Evolutionary conservation across 53 echinoderm and acorn worm genomes (phyloP).

Genomic region (Holothuria leucospilota): DNA sequence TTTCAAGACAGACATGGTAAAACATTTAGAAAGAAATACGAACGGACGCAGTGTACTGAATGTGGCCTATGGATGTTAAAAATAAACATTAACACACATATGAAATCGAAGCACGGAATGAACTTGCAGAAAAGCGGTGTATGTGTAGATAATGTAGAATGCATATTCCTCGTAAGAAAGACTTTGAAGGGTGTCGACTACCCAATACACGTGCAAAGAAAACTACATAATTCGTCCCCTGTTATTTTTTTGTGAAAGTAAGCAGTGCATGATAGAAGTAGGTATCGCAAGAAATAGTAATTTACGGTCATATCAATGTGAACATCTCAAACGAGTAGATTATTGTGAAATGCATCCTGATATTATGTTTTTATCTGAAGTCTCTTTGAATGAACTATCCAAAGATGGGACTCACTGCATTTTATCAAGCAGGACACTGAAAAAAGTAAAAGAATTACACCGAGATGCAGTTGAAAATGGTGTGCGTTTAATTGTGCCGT

Average conservation of each 20-base stretch:
- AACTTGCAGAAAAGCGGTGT: too few relatives aligned
- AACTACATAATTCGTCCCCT: not conserved
- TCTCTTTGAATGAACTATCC: not conserved
- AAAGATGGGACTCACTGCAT: not conserved
- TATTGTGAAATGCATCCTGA: not conserved
- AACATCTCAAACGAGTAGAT: slow-evolving; percentile 26
- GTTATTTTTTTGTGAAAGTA: not conserved
- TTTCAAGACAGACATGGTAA: not conserved
- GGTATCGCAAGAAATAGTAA: not conserved
- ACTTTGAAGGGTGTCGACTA: not conserved
- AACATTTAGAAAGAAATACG: not conserved
- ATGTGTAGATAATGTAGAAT: not conserved
- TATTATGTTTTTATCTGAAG: not conserved
- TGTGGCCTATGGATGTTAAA: too few relatives aligned
- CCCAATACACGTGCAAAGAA: slow-evolving; percentile 18
- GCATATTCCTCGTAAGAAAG: not conserved
- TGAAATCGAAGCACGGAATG: not conserved
- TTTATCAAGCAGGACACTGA: not conserved
- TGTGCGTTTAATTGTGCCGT: not conserved
- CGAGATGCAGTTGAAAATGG: not conserved
- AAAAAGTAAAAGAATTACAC: not conserved
- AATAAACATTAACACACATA: not conserved
- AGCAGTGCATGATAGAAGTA: slow-evolving; percentile 8
- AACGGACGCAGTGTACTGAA: not conserved
- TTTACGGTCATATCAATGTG: slow-evolving; percentile 1